Base-by-base conservation (phyloP, 2,113 vertebrate species). In the Oryzias celebensis region DNA sequence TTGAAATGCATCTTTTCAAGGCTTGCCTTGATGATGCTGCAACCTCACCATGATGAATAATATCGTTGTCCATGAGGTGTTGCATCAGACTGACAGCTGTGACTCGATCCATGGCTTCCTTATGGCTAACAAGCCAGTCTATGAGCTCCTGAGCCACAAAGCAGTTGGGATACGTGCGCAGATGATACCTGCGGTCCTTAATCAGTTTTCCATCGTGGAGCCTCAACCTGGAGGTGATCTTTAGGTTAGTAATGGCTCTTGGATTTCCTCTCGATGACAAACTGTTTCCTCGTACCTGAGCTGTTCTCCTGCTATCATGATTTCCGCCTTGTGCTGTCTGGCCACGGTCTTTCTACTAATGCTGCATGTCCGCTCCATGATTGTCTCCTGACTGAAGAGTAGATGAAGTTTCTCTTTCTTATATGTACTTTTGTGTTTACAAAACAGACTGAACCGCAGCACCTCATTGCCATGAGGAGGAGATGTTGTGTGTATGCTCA, bases 221-320 rank as follows among this genome's bases (percentile, higher is more conserved):
- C 2, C 91, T 92, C 49, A 95, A 80, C 81, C 94, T 96, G 55
- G 18, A 72, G 61, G 55, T 57, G 1, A 57, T 13, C 0, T 28
- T 56, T 3, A 65, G 46, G 57, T 48, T 22, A 62, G 41, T 5
- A 15, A 31, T 24, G 15, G 20, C 5, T 8, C 23, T 47, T 17
- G 46, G 22, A 18, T 1, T 42, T 51, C 1, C 48, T 18, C 44
- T 44, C 14, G 28, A 7, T 1, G 20, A 7, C 57, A 17, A 3
- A 4, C 7, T 5, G 44, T 20, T 17, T 28, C 58, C 5, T 31
- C 75, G 7, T 93, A 95, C 94, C 94, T 94, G 68, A 96, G 92
- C 17, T 95, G 93, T 69, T 96, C 95, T 66, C 94, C 93, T 14
- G 94, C 92, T 36, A 94, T 94, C 92, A 94, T 92, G 65, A 94